These are phyloP conservation scores for Caranx melampygus DNA, from an alignment of 2,113 vertebrate genomes.

Conservation along the genomic window DNA sequence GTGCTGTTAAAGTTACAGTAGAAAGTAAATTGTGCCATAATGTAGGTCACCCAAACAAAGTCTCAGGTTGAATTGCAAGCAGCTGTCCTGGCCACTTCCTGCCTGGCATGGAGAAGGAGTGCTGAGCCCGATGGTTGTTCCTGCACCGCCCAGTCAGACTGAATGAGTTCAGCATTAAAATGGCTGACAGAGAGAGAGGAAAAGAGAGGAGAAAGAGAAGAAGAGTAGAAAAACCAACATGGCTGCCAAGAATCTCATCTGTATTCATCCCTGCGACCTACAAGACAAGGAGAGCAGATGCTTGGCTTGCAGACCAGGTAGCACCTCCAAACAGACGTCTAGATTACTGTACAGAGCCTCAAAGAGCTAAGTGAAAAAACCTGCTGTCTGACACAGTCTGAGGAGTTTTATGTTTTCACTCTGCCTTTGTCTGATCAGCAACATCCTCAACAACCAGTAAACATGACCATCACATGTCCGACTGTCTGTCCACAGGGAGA, in stretches of 20 bases:
- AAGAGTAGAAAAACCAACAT: conserved; percentile 6
- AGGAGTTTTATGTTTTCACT: conserved; percentile 11
- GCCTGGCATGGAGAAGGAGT: conserved; percentile 66
- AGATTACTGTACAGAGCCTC: not conserved
- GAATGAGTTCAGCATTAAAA: conserved; percentile 65
- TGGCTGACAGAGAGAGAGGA: conserved; percentile 47
- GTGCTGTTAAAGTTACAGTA: conserved; percentile 40
- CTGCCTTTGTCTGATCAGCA: not conserved
- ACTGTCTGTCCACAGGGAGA: not conserved
- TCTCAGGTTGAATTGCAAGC: conserved; percentile 77
- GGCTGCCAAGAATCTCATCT: conserved; percentile 47
- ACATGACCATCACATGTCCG: not conserved
- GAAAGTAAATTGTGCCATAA: conserved; percentile 59
- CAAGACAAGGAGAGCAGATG: conserved; percentile 42
- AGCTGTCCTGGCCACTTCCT: conserved; percentile 81
- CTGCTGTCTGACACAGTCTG: not conserved
- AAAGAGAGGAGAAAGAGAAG: not conserved
- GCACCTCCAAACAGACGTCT: conserved; percentile 20
- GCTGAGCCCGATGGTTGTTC: conserved; percentile 63
- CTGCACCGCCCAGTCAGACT: conserved; percentile 44
- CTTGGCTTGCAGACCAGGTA: not conserved
- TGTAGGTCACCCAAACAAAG: conserved; percentile 80
- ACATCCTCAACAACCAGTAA: conserved; percentile 2
- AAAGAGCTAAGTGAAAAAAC: not conserved
- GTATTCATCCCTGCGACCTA: conserved; percentile 16